Conservation (phyloP, 2,797 vertebrate genomes). For the Malurus splendens region DNA sequence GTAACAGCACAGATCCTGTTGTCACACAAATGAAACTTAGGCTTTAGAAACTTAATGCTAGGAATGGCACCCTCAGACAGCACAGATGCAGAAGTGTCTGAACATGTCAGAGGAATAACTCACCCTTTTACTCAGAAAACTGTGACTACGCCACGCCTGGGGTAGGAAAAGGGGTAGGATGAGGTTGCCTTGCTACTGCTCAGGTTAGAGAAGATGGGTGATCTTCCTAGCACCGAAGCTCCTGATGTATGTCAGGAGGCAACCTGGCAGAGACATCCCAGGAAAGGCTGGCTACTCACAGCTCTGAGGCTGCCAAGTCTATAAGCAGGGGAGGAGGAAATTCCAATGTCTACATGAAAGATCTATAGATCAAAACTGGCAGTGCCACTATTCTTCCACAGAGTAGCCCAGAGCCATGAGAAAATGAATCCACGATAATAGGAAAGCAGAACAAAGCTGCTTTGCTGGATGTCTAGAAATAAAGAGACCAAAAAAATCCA, state of each 20-base stretch:
- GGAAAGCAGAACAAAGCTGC: background rate
- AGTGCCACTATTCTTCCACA: background rate
- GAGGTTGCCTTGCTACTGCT: background rate
- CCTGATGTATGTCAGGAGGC: background rate
- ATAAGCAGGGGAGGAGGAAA: background rate
- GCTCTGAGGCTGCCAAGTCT: background rate
- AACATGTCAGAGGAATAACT: background rate
- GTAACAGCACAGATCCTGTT: background rate
- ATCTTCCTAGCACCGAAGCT: background rate
- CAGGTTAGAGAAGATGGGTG: background rate
- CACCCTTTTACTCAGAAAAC: background rate
- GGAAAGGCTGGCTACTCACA: background rate
- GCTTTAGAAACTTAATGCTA: background rate
- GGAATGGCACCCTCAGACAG: background rate
- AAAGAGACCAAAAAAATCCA: background rate
- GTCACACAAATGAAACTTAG: background rate
- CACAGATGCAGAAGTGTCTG: background rate
- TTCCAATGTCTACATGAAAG: background rate
- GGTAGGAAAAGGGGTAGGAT: background rate
- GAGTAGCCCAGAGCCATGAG: background rate
- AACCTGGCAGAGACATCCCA: background rate
- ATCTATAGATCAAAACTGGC: background rate
- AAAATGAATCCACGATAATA: background rate
- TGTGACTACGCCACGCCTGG: background rate
- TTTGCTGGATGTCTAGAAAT: background rate